These are phyloP conservation scores for Noctua pronuba DNA, from an alignment of 2,888 invertebrate species.

Conservation along the genomic window DNA sequence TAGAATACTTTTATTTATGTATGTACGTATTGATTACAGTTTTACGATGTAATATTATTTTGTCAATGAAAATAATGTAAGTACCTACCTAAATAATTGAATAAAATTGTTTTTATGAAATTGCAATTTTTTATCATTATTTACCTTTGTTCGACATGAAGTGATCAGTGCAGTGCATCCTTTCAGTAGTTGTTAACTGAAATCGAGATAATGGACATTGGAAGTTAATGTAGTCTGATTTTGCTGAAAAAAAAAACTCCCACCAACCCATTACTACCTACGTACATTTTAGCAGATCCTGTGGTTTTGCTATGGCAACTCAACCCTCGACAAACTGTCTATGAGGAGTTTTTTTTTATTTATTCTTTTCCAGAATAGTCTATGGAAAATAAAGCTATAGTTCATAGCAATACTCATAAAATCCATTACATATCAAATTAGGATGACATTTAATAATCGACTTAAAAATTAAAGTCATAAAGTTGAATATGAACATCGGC, in stretches of 20 bases:
- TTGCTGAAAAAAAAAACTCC: not conserved
- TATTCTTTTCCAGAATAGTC: not conserved
- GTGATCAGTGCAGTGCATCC: not conserved
- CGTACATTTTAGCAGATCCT: not conserved
- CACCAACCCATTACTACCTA: too few relatives aligned
- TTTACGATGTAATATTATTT: conserved; percentile 65
- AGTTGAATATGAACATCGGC: conserved; percentile 1
- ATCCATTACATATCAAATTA: not conserved
- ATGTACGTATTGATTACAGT: conserved; percentile 64
- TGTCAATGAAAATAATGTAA: conserved; percentile 62
- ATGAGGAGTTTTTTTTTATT: not conserved
- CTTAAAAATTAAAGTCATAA: not conserved
- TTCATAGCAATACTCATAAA: not conserved
- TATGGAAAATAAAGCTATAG: not conserved
- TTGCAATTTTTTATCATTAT: conserved; percentile 19
- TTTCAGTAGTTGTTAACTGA: not conserved
- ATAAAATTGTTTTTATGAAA: conserved; percentile 68
- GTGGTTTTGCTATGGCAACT: not conserved
- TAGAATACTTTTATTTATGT: conserved; percentile 66
- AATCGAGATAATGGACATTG: not conserved
- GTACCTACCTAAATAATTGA: conserved; percentile 61
- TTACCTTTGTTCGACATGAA: not conserved
- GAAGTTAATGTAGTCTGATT: not conserved
- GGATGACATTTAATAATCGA: not conserved
- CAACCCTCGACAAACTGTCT: not conserved